A percentile compares a stretch with the other conserved stretches of the same genome.
Evolutionary conservation across 2,113 vertebrate species (phyloP).

Genomic region (Carassius carassius): DNA sequence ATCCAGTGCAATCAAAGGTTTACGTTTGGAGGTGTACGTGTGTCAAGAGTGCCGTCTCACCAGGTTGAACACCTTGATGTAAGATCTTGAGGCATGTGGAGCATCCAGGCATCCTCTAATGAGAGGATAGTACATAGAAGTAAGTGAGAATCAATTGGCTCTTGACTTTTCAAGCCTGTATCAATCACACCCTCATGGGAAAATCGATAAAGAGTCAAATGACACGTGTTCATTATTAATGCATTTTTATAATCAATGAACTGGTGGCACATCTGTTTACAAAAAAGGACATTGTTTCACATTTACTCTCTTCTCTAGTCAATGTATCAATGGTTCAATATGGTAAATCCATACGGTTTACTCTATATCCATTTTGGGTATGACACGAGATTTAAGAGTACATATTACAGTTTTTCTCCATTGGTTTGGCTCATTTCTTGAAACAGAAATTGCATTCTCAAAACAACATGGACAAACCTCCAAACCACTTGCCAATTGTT

Average conservation of each 20-base stretch:
- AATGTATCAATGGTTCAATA: conserved; percentile 1
- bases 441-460: too few relatives aligned
- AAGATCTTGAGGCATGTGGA: neutral
- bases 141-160: conserved; percentile 63
- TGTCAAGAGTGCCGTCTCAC: neutral
- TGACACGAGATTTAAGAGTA: neutral
- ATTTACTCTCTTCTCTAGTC: neutral
- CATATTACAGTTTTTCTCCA: neutral
- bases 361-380: neutral
- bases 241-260: conserved; percentile 70
- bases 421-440: too few relatives aligned
- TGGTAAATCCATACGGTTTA: neutral
- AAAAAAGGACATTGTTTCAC: neutral
- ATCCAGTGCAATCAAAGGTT: neutral
- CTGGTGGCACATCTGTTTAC: conserved; percentile 35
- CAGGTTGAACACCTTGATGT: neutral
- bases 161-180: conserved; percentile 76
- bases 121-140: conserved; percentile 51
- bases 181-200: conserved; percentile 73
- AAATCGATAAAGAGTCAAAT: conserved; percentile 73
- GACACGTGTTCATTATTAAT: conserved; percentile 73
- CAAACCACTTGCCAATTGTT: too few relatives aligned
- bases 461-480: too few relatives aligned
- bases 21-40: neutral
- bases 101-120: conserved; percentile 35